Conservation (phyloP, 2,113 vertebrate genomes). For the Pteropus alecto region DNA sequence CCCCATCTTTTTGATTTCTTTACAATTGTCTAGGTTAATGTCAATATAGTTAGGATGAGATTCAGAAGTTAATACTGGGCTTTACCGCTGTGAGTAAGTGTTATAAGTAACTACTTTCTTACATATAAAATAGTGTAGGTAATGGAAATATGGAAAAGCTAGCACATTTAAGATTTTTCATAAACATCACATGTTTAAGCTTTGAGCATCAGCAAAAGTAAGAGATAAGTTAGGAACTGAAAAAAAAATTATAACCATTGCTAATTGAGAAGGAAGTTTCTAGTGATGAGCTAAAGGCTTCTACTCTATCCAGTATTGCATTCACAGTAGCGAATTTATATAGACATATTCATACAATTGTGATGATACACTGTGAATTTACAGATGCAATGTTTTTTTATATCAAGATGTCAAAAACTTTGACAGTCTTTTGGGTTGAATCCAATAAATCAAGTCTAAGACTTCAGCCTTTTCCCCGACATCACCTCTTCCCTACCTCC, state of each 20-base stretch:
- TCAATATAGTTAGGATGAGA: background rate
- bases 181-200: background rate
- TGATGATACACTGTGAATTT: background rate
- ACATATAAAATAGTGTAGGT: background rate
- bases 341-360: background rate
- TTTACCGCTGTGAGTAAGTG: background rate
- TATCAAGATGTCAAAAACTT: background rate
- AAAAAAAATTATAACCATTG: background rate
- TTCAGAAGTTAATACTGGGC: background rate
- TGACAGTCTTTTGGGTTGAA: background rate
- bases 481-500: accelerated
- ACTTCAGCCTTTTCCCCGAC: background rate
- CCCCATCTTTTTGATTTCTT: background rate
- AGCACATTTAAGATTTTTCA: background rate
- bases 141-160: background rate
- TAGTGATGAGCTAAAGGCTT: accelerated
- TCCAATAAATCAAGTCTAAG: background rate
- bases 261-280: background rate
- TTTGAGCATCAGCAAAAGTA: background rate
- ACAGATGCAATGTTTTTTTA: background rate
- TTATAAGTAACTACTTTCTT: background rate
- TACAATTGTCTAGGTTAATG: background rate
- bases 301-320: background rate
- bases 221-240: background rate
- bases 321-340: background rate